Evolutionary conservation across 2,888 invertebrate genomes (phyloP), one percentile per base, ranked within the genome.

Genomic region (Acleris holmiana): DNA sequence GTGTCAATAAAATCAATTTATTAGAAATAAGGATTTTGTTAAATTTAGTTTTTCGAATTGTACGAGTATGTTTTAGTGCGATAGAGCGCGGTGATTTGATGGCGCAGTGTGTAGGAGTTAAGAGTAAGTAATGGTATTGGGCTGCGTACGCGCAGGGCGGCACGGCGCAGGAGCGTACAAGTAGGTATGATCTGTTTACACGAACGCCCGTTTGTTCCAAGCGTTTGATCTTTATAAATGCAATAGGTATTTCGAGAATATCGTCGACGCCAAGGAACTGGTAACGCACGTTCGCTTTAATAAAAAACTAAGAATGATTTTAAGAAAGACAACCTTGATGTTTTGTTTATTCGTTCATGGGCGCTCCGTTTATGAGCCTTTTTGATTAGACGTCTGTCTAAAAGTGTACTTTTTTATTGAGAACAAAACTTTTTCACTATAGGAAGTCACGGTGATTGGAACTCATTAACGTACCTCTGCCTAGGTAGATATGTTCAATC

Each of bases 211-310:
- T 89, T 89, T 89, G 89, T 88, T 85, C 85, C 68, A 80, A 74
- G 69, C 90, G 88, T 91, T 92, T 92, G 91, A 92, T 92, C 91
- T 91, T 90, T 91, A 86, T 89, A 89, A 90, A 91, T 89, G 91
- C 89, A 88, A 90, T 89, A 90, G 89, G 90, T 90, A 90, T 91
- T 91, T 88, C 85, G 82, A 87, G 89, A 91, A 90, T 88, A 88
- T 85, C 88, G 81, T 79, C 80, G 84, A 80, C 82, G 81, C 76
- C 82, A 82, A 60, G 65, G 82, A 84, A 85, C 82, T 82, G 82
- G 82, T 77, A 79, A 77, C 81, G 69, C 69, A 67, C 72, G 79
- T 75, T 74, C 68, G 83, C 84, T 87, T 86, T 88, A 78, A 88
- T 85, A 90, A 89, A 88, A 88, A 88, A 84, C 77, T 72, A 77